A percentile compares a stretch with the other conserved stretches of the same genome.
These are phyloP conservation scores for Glossophaga mutica DNA, from an alignment of 2,797 vertebrate genomes.

Conservation along the genomic window DNA sequence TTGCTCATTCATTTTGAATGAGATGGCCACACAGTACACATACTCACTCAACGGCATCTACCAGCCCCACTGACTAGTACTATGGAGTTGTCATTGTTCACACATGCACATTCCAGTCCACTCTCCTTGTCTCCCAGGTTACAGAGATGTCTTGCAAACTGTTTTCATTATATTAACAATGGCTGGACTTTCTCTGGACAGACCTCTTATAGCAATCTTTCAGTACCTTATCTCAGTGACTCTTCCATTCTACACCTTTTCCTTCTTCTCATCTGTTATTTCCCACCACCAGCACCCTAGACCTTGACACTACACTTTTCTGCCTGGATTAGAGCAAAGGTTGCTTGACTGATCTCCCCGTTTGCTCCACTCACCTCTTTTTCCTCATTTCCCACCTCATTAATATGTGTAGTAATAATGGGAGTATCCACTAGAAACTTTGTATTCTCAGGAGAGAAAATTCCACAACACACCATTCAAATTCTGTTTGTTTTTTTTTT, in stretches of 20 bases:
- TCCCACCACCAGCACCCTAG: background rate
- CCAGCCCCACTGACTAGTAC: background rate
- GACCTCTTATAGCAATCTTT: background rate
- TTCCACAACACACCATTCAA: background rate
- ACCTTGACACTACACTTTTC: background rate
- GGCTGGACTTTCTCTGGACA: background rate
- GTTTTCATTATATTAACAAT: background rate
- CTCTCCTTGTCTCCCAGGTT: background rate
- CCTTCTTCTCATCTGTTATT: background rate
- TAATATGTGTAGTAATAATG: background rate
- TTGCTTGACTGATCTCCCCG: background rate
- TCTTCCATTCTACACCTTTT: background rate
- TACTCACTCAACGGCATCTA: background rate
- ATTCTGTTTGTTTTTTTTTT: background rate
- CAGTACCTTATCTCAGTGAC: rapidly evolving
- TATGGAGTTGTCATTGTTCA: background rate
- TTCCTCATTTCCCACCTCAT: background rate
- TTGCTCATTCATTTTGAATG: background rate
- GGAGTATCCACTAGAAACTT: background rate
- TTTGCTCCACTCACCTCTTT: background rate
- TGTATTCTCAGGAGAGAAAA: background rate
- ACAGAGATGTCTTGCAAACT: background rate
- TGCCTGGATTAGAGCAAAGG: background rate
- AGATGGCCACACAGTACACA: background rate
- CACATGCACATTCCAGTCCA: background rate